phyloP scores from a whole-genome alignment of 2,888 invertebrate genomes.

The Papilio protenor region DNA sequence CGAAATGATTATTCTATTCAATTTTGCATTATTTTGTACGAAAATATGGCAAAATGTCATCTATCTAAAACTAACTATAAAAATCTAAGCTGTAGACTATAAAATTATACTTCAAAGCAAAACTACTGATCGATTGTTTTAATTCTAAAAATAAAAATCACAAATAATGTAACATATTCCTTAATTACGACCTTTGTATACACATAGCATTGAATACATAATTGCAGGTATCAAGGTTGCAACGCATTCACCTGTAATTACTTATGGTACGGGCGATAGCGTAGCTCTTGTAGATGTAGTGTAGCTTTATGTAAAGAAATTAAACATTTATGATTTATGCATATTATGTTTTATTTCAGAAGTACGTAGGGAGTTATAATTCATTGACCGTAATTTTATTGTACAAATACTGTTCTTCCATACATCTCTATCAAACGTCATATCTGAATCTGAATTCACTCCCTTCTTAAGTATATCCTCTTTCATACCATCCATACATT shows the following conservation, averaged over 20 bases:
- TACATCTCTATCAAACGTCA: too few species aligned
- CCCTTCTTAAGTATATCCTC: too few species aligned
- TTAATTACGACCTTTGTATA: neutral
- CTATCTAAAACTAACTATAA: too few species aligned
- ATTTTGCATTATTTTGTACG: neutral
- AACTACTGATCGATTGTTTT: neutral
- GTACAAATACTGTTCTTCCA: too few species aligned
- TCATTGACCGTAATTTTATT: too few species aligned
- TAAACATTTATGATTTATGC: neutral
- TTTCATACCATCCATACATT: too few species aligned
- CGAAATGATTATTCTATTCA: neutral
- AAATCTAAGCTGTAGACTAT: neutral
- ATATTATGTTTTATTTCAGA: too few species aligned
- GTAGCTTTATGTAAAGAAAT: neutral
- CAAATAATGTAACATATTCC: neutral
- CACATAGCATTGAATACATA: neutral
- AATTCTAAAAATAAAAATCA: neutral
- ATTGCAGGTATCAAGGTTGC: neutral
- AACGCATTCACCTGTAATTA: slow-evolving; percentile 1
- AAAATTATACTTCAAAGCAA: neutral
- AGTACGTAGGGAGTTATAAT: too few species aligned
- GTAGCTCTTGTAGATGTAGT: neutral
- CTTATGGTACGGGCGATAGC: neutral
- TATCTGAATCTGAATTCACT: too few species aligned
- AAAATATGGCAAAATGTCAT: neutral